Base-by-base conservation (phyloP, 1,140 invertebrate species). In the Nebria ingens region DNA sequence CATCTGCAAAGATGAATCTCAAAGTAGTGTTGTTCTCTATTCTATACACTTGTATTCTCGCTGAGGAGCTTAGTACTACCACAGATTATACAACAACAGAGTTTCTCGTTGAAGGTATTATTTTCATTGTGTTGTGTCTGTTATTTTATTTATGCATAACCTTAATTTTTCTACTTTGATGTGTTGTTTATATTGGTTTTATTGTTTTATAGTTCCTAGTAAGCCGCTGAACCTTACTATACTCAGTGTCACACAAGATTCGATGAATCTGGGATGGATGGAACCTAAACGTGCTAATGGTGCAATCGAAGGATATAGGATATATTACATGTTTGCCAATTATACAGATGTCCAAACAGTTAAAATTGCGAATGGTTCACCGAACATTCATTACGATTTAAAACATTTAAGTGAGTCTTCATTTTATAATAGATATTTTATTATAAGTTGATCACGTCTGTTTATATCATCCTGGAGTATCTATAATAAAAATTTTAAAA, bases 181-280 rank as follows among this genome's bases (percentile, higher is more conserved):
- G n/a, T n/a, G n/a, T 29, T 29, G 4, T 6, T 29, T 29, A 29
- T 13, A 29, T 6, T 29, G 4, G 25, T 29, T 29, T 29, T 29
- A 6, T 6, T 29, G 4, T 29, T 29, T 29, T 29, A 4, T 29
- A 89, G 88, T 88, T 71, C 88, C 89, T 69, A 86, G 81, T 68
- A 85, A 86, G 66, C 90, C 90, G 52, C 74, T 81, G 64, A 90
- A 91, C 74, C 76, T 93, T 57, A 86, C 81, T 58, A 78, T 87
- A 13, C 75, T 82, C 56, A 80, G 81, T 68, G 83, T 91, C 40
- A 85, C 84, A 53, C 79, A 88, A 57, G 81, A 79, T 42, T 84
- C 84, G 65, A 85, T 93, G 60, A 81, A 83, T 55, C 75, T 94
- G 62, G 80, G 80, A 61, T 93, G 90, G 90, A 74, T 73, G 63